These are phyloP conservation scores for Delphinus delphis DNA, from an alignment of 2,113 vertebrate genomes.

Conservation along the genomic window DNA sequence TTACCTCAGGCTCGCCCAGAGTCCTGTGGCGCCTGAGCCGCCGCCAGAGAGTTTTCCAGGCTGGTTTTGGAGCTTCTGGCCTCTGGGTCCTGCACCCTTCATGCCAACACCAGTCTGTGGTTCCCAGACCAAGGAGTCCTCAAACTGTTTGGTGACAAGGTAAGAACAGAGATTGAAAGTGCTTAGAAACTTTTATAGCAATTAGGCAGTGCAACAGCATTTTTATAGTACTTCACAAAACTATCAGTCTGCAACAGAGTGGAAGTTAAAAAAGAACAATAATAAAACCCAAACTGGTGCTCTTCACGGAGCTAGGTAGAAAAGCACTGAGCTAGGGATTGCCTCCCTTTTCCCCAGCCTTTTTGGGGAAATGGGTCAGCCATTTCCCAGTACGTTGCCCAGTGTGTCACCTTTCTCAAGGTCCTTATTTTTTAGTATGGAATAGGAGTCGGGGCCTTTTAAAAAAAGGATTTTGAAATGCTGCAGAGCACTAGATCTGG, in stretches of 20 bases:
- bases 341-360: neutral
- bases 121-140: neutral
- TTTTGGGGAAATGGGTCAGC: neutral
- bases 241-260: neutral
- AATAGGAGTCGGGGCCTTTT: neutral
- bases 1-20: neutral
- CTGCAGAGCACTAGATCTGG: neutral
- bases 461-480: neutral
- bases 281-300: neutral
- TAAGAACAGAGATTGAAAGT: neutral
- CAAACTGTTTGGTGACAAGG: neutral
- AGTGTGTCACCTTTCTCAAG: neutral
- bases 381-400: neutral
- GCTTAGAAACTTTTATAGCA: neutral
- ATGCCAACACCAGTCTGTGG: neutral
- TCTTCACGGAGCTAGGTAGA: neutral
- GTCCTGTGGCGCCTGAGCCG: rapidly evolving
- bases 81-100: neutral
- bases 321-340: rapidly evolving
- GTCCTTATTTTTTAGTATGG: neutral
- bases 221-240: neutral
- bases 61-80: neutral
- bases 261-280: neutral
- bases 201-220: neutral
- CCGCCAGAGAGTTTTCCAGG: neutral